Evolutionary conservation across 2,888 invertebrate species (phyloP).

Genomic region (Cataglyphis cursor): DNA sequence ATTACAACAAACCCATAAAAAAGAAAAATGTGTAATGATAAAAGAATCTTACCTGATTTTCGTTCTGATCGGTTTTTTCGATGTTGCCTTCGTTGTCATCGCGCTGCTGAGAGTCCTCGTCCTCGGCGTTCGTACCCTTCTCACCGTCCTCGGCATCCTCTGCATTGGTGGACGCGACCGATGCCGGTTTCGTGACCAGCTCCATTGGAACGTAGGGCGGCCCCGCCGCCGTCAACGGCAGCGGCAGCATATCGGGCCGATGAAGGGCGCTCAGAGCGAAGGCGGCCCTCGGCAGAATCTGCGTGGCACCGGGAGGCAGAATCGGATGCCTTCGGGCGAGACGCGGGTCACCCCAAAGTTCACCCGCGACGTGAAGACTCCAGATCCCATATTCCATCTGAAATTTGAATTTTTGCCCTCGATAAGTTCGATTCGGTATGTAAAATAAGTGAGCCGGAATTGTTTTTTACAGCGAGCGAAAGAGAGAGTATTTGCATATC

Average conservation of each 20-base stretch:
- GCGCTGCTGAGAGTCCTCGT: constrained; percentile 56
- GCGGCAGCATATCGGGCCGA: constrained; percentile 78
- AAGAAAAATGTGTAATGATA: background rate
- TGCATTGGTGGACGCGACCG: constrained; percentile 41
- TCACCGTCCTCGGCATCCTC: constrained; percentile 46
- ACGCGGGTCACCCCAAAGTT: constrained; percentile 85
- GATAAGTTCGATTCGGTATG: background rate
- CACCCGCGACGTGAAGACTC: constrained; percentile 84
- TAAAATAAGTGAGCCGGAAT: background rate
- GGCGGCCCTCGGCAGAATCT: constrained; percentile 82
- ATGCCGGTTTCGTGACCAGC: constrained; percentile 77
- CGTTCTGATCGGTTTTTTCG: constrained; percentile 80
- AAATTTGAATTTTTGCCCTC: constrained; percentile 31
- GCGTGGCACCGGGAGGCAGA: constrained; percentile 79
- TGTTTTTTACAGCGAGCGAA: background rate
- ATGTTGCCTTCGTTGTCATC: constrained; percentile 82
- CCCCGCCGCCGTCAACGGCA: constrained; percentile 75
- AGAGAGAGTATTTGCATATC: background rate
- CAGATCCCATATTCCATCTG: constrained; percentile 87
- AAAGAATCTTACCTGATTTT: constrained; percentile 74
- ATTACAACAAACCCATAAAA: background rate
- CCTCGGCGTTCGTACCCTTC: constrained; percentile 45
- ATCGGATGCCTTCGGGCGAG: constrained; percentile 83
- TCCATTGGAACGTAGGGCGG: constrained; percentile 83
- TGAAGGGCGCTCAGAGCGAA: constrained; percentile 83